A percentile compares a stretch with the other conserved stretches of the same genome.
These are phyloP conservation scores for Watsonalla binaria DNA, from an alignment of 2,888 invertebrate species.

Conservation along the genomic window DNA sequence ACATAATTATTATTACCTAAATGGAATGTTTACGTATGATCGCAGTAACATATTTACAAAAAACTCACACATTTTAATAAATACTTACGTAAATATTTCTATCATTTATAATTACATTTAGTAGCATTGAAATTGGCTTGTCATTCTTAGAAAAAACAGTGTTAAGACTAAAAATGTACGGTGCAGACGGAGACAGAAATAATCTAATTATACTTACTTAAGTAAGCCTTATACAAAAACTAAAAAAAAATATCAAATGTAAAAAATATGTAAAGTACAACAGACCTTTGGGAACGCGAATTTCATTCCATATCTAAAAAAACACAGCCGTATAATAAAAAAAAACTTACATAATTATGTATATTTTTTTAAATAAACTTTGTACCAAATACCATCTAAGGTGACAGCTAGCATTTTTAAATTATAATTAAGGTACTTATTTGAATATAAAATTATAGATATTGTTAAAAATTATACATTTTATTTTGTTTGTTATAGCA, in stretches of 20 bases:
- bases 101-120: no score
- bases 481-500: no score
- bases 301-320: slow-evolving; percentile 12
- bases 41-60: slow-evolving; percentile 17
- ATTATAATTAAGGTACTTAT: no score
- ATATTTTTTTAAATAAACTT: not conserved
- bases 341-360: not conserved
- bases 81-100: no score
- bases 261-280: slow-evolving; percentile 1
- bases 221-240: not conserved
- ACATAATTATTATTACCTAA: not conserved
- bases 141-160: no score
- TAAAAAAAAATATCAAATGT: not conserved
- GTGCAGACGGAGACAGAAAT: no score
- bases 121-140: no score
- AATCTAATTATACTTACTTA: no score
- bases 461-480: no score
- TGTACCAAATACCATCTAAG: not conserved
- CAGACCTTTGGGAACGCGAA: slow-evolving; percentile 23
- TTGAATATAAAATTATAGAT: no score
- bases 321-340: slow-evolving; percentile 29
- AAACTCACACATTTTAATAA: not conserved
- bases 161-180: no score
- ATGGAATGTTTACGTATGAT: slow-evolving; percentile 24
- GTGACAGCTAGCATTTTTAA: no score